Evolutionary conservation across 2,797 vertebrate genomes (phyloP), one percentile per base, ranked within the genome.

Genomic region (Zalophus californianus): DNA sequence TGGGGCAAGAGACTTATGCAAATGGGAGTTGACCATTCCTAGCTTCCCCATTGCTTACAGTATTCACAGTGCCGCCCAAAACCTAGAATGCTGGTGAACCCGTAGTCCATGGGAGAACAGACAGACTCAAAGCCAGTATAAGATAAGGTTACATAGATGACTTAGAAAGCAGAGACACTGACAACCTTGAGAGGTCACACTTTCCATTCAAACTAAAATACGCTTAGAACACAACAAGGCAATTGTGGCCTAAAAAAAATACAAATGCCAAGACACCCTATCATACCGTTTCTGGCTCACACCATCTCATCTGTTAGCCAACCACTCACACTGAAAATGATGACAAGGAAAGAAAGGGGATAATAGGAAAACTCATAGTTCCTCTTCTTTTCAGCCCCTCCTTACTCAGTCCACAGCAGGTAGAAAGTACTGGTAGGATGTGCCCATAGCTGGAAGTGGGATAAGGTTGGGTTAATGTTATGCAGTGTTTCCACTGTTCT

Each of bases 41-140:
- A 25, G 14, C 1, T 21, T 32, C 20, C 2, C 2, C 3, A 12
- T 38, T 6, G 14, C 11, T 72, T 72, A 32, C 0, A 87, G 48
- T 20, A 68, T 48, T 78, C 15, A 16, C 0, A 0, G 29, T 84
- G 6, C 5, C 13, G 0, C 29, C 32, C 25, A 29, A 72, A 83
- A 14, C 27, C 25, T 27, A 86, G 38, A 70, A 66, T 38, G 21
- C 9, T 52, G 29, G 8, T 66, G 72, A 78, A 29, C n/a, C 35
- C 9, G 14, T 0, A 4, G 18, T 21, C 3, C 7, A 0, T 25
- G 38, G 7, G 21, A 54, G 27, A 82, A 27, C 62, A 88, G 32
- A 58, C n/a, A 11, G 25, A 54, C 41, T 68, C 29, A 29, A 44
- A 82, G 41, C 15, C 38, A 73, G 48, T 9, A 10, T 32, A 80